Evolutionary conservation across 2,113 vertebrate species (phyloP), one percentile per base, ranked within the genome.

Genomic region (Solenodon paradoxus): DNA sequence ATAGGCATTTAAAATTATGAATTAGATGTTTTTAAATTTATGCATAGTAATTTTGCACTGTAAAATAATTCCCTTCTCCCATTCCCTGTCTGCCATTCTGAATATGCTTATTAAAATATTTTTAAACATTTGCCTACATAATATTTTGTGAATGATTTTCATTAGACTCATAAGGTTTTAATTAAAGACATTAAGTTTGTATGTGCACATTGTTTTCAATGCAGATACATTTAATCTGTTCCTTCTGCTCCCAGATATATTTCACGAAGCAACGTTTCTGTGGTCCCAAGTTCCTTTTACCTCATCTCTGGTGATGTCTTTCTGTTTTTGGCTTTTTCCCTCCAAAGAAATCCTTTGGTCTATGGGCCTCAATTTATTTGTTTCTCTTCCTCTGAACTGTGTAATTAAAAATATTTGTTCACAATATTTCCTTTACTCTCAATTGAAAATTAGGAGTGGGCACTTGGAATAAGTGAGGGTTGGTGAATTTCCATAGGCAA

Each of bases 21-120:
- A 92, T 80, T 35, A 95, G 84, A 97, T 97, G 95, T 91, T 95
- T 97, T 97, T 79, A 91, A 42, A 89, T 97, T 97, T 97, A 97
- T 96, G 88, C 97, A 71, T 90, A 90, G 97, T 97, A 94, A 98
- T 98, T 98, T 98, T 98, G 98, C 98, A 98, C 98, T 98, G 98
- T 98, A 97, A 97, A 96, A 95, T 97, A 96, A 92, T 89, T 92
- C 96, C 90, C 95, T 90, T 68, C 3, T 95, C 97, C 96, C 5
- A 12, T 92, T 96, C 94, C 98, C 92, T 90, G 28, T 98, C 97
- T 98, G 97, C 97, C 97, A 97, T 97, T 97, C 97, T 98, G 97
- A 95, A 98, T 98, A 98, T 98, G 97, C 98, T 98, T 98, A 98
- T 98, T 98, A 98, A 98, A 98, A 78, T 98, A 98, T 98, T 98